phyloP scores from a whole-genome alignment of 1,140 invertebrate species.

The Asobara japonica region DNA sequence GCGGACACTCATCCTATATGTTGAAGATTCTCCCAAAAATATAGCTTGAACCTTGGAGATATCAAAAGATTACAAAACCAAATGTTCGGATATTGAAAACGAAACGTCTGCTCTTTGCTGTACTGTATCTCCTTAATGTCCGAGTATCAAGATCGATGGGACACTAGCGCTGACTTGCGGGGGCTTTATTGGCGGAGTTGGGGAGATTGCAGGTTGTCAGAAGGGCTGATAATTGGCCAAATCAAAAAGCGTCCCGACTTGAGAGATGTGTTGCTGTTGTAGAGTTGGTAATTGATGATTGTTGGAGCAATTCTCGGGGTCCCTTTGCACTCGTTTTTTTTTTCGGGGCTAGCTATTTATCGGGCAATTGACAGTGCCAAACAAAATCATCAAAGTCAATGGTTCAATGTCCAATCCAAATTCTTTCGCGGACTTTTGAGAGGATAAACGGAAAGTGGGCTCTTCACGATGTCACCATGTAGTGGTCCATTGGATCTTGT shows the following conservation, averaged over 20 bases:
- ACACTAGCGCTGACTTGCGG: not conserved
- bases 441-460: too few species aligned
- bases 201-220: conserved; percentile 41
- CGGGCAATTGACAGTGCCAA: conserved; percentile 57
- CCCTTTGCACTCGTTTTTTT: not conserved
- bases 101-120: not conserved
- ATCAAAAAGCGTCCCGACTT: conserved; percentile 33
- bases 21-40: too few species aligned
- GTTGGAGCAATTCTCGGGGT: conserved; percentile 34
- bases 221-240: conserved; percentile 39
- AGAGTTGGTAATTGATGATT: conserved; percentile 59
- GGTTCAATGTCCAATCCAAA: too few species aligned
- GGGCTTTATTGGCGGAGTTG: conserved; percentile 24
- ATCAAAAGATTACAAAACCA: too few species aligned
- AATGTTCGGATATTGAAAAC: not conserved
- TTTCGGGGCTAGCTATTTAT: conserved; percentile 50
- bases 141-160: conserved; percentile 10
- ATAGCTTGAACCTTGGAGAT: too few species aligned
- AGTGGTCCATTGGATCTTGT: too few species aligned
- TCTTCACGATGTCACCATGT: too few species aligned
- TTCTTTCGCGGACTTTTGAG: too few species aligned
- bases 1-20: too few species aligned
- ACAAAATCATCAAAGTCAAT: not conserved
- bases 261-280: conserved; percentile 34
- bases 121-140: conserved; percentile 4